These are phyloP conservation scores for Dasypolia templi DNA, from an alignment of 2,888 invertebrate species.

Conservation along the genomic window DNA sequence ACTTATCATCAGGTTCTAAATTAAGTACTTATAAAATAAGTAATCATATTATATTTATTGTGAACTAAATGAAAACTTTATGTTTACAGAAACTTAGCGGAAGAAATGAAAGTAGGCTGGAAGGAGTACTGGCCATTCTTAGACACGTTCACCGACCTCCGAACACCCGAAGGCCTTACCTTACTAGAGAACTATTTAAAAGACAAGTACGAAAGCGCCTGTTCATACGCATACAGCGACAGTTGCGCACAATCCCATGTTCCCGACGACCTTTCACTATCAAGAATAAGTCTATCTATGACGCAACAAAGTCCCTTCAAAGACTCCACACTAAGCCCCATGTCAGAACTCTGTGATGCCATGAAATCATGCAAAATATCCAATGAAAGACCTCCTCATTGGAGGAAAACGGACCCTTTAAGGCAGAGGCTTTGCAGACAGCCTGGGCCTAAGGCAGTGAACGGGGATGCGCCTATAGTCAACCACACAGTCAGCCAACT, in stretches of 20 bases:
- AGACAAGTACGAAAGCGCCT: conserved; percentile 87
- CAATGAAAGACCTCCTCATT: conserved; percentile 79
- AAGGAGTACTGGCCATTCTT: conserved; percentile 98
- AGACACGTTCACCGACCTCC: conserved; percentile 94
- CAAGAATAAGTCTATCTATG: conserved; percentile 78
- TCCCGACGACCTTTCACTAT: conserved; percentile 79
- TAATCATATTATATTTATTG: background rate
- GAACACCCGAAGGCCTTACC: conserved; percentile 93
- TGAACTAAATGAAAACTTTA: background rate
- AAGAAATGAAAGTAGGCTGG: conserved; percentile 94
- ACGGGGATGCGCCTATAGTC: conserved; percentile 77
- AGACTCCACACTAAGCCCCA: conserved; percentile 86
- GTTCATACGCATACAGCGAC: conserved; percentile 82
- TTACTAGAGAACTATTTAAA: conserved; percentile 94
- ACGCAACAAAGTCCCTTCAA: conserved; percentile 70
- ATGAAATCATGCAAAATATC: conserved; percentile 90
- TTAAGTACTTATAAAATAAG: background rate
- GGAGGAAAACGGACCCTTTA: conserved; percentile 82
- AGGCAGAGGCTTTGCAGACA: conserved; percentile 82
- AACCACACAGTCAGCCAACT: conserved; percentile 85
- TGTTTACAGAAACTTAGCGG: conserved; percentile 91
- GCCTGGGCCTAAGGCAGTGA: conserved; percentile 74
- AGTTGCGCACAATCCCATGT: conserved; percentile 77
- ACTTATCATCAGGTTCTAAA: background rate
- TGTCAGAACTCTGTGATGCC: conserved; percentile 91